Evolutionary conservation across 2,888 invertebrate species (phyloP), one percentile per base, ranked within the genome.

Genomic region (Microchrysa polita): DNA sequence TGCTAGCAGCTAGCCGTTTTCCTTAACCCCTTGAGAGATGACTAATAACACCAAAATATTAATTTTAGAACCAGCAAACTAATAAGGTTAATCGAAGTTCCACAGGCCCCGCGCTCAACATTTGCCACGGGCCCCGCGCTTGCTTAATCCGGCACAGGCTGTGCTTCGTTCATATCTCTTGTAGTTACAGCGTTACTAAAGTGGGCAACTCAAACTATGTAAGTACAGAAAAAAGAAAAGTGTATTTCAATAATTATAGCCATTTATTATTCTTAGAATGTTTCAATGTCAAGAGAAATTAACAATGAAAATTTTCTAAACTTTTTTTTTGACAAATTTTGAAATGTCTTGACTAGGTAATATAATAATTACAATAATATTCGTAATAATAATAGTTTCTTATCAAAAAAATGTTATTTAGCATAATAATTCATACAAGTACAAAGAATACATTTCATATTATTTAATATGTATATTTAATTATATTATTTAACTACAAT

Each of bases 291-390:
- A 69, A 69, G 55, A 69, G 27, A 34, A 34, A 20, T 69, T 69
- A 69, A 69, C 69, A 69, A 57, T 27, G 48, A 48, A 67, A 61
- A 20, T 55, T 67, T 57, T 57, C 69, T 69, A 69, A 69, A 40
- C 40, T 55, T 55, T 65, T 55, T 55, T 55, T 55, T 65, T 55
- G 55, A 69, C 69, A 69, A 69, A 69, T 69, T 69, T 69, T 22
- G 69, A 69, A 69, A 69, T 69, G 69, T 69, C 57, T 69, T 69
- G 69, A 69, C 69, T 69, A 69, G 69, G 69, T 40, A 69, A 69
- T 69, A 69, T 40, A 69, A 69, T 69, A 69, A 55, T 52, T 55
- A 69, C 55, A 69, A 55, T 34, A 69, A 65, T 65, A 48, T 48
- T 65, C 12, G 23, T 65, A 48, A 65, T 65, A 23, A 60, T 16